Evolutionary conservation across 2,888 invertebrate species (phyloP).

Genomic region (Phragmatobia fuliginosa): DNA sequence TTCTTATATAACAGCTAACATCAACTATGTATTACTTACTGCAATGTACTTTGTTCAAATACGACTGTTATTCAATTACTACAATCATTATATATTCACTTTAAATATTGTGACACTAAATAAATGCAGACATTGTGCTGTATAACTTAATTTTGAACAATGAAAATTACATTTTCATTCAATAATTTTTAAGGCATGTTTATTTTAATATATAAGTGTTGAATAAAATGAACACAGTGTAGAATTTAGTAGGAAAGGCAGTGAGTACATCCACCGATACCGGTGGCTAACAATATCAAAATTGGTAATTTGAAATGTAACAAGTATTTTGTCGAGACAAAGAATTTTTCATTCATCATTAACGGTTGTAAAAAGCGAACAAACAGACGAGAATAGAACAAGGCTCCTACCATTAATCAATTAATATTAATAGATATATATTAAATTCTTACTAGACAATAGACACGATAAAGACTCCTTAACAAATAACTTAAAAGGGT

Average conservation of each 20-base stretch:
- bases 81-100: constrained; percentile 31
- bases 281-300: constrained; percentile 65
- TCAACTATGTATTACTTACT: constrained; percentile 36
- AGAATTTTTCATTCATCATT: constrained; percentile 69
- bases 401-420: constrained; percentile 77
- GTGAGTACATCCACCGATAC: constrained; percentile 69
- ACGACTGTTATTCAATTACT: constrained; percentile 15
- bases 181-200: constrained; percentile 70
- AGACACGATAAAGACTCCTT: constrained; percentile 85
- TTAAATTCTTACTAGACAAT: constrained; percentile 85
- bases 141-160: constrained; percentile 49
- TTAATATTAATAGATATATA: constrained; percentile 79
- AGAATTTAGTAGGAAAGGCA: constrained; percentile 73
- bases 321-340: constrained; percentile 64
- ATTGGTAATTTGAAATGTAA: constrained; percentile 67
- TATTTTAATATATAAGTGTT: constrained; percentile 55
- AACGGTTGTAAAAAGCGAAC: constrained; percentile 76
- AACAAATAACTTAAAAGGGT: constrained; percentile 84
- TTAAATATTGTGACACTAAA: constrained; percentile 60
- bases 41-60: constrained; percentile 27
- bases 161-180: constrained; percentile 66
- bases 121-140: constrained; percentile 78
- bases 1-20: constrained; percentile 42
- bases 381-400: constrained; percentile 79
- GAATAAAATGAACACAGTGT: constrained; percentile 75